phyloP scores from a whole-genome alignment of 2,888 invertebrate species.

The Sialis lutaria region DNA sequence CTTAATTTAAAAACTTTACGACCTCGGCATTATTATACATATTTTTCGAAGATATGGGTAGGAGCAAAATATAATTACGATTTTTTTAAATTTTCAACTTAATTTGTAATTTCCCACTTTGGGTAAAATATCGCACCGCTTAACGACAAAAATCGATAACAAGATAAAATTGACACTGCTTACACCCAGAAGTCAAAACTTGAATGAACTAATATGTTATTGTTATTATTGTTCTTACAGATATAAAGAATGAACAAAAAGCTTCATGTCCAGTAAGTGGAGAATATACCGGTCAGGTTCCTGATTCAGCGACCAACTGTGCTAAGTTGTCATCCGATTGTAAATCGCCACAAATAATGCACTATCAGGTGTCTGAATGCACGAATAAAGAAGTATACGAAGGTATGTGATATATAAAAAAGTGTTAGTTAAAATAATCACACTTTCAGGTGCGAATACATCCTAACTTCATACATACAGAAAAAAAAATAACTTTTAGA shows the following conservation, averaged over 20 bases:
- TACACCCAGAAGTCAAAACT: too few relatives aligned
- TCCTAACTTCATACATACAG: not conserved
- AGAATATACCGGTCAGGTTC: constrained; percentile 43
- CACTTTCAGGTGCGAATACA: not conserved
- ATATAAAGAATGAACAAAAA: constrained; percentile 25
- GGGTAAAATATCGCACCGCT: too few relatives aligned
- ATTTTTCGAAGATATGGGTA: too few relatives aligned
- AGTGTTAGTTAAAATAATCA: not conserved
- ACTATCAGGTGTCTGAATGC: constrained; percentile 45
- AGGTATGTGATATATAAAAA: constrained; percentile 21
- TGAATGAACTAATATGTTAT: too few relatives aligned
- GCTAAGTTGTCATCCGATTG: constrained; percentile 48
- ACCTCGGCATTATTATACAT: too few relatives aligned
- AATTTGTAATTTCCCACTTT: too few relatives aligned
- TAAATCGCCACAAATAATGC: constrained; percentile 43
- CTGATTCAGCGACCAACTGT: constrained; percentile 38
- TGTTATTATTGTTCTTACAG: constrained; percentile 13
- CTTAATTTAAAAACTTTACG: too few relatives aligned
- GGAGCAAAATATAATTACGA: too few relatives aligned
- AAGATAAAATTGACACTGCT: too few relatives aligned
- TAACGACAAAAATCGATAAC: too few relatives aligned
- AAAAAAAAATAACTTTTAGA: too few relatives aligned
- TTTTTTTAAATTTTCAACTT: too few relatives aligned
- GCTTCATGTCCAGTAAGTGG: constrained; percentile 47
- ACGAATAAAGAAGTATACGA: constrained; percentile 38